Evolutionary conservation across 2,888 invertebrate genomes (phyloP), one percentile per base, ranked within the genome.

Genomic region (Cylloceria caligata): DNA sequence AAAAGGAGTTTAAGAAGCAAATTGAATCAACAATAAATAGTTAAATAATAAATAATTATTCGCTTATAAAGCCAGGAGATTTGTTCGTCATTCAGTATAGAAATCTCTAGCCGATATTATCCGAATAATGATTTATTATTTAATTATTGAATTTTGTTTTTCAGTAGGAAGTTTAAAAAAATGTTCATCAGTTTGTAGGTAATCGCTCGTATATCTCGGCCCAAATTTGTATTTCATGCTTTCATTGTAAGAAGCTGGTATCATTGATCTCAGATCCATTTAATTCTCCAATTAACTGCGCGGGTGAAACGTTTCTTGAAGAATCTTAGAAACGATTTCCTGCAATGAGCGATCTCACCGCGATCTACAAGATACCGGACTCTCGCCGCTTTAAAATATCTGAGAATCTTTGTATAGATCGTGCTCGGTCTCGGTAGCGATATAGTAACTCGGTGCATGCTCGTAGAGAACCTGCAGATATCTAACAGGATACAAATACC

Each of bases 271-370:
- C 57, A 21, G 47, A 21, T 55, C 30, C 9, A 52, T 69, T 68
- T 30, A 39, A 27, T 69, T 47, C 69, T 64, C 69, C 74, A 75
- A 75, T 80, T 80, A 80, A 71, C 30, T 49, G 30, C 11, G 62
- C 34, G 55, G 34, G 64, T 39, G 57, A 34, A 71, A 24, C 24
- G 71, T 68, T 71, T 69, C 55, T 13, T 57, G 55, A 45, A 11
- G 24, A 49, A 73, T 55, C 57, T 36, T 60, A n/a, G 19, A 55
- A 78, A 77, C 78, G 67, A 80, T 84, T 84, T 85, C 83, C 81
- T 69, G 83, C 49, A 76, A 72, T 60, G 60, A 55, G 68, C 68
- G 69, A 69, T 69, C 55, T 24, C 52, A n/a, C 42, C 27, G 55
- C 52, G 57, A 71, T 71, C 42, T 24, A 39, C 47, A 45, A 64